Conservation (phyloP, 2,888 invertebrate genomes). For the Lypha dubia region DNA sequence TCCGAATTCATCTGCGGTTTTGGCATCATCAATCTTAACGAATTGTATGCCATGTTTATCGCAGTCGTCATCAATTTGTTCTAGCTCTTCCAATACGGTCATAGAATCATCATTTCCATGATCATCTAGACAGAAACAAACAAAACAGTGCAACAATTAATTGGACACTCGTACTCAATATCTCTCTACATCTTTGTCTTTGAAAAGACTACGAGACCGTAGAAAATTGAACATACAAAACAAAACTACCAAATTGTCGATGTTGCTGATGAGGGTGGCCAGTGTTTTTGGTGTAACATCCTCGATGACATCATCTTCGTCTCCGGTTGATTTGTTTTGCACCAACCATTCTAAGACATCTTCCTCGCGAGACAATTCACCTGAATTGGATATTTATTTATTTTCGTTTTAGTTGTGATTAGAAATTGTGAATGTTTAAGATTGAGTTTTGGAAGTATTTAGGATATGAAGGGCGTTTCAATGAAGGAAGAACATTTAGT, state of each 20-base stretch:
- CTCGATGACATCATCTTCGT: conserved; percentile 96
- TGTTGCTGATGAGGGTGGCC: conserved; percentile 93
- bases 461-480: conserved; percentile 12
- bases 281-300: conserved; percentile 96
- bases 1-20: conserved; percentile 93
- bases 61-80: conserved; percentile 97
- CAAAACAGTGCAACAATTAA: conserved; percentile 49
- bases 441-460: conserved; percentile 1
- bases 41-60: conserved; percentile 96
- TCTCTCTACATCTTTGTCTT: neutral
- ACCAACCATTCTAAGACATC: conserved; percentile 97
- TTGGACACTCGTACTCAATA: neutral
- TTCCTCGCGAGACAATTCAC: conserved; percentile 94
- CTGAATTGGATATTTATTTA: conserved; percentile 82
- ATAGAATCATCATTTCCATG: conserved; percentile 94
- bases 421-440: conserved; percentile 5
- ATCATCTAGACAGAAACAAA: conserved; percentile 87
- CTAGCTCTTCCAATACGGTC: conserved; percentile 92
- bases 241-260: conserved; percentile 95
- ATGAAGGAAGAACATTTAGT: conserved; percentile 22
- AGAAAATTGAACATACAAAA: conserved; percentile 88
- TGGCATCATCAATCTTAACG: conserved; percentile 94
- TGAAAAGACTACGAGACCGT: conserved; percentile 31
- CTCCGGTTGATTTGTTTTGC: conserved; percentile 95
- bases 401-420: neutral